phyloP scores from a whole-genome alignment of 2,113 vertebrate genomes.

The Burhinus bistriatus region DNA sequence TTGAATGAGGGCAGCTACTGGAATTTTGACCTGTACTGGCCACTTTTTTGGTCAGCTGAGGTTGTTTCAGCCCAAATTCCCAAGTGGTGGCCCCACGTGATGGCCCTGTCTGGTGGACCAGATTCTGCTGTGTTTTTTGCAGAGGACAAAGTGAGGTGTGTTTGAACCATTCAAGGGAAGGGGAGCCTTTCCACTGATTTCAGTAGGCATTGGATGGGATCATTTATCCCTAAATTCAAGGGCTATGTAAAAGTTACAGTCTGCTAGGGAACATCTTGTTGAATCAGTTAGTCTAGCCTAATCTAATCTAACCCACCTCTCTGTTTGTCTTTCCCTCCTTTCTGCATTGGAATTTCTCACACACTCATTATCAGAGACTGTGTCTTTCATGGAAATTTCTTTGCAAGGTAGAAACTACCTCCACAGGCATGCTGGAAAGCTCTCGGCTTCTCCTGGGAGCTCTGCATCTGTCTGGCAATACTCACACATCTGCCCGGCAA shows the following conservation, averaged over 20 bases:
- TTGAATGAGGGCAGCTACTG: background rate
- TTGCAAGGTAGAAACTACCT: background rate
- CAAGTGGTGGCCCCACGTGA: background rate
- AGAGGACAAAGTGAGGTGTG: background rate
- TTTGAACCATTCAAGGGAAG: background rate
- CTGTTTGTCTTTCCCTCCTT: slow-evolving; percentile 36
- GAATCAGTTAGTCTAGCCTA: slow-evolving; percentile 14
- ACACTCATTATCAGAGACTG: background rate
- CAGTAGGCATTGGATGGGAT: background rate
- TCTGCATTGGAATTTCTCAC: slow-evolving; percentile 46
- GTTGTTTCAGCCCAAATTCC: background rate
- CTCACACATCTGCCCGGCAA: too few relatives aligned
- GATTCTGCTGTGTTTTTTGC: background rate
- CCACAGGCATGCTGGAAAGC: background rate
- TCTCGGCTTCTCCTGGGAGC: background rate
- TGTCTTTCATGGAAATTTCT: background rate
- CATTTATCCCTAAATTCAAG: background rate
- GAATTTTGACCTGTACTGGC: background rate
- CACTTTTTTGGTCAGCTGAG: background rate
- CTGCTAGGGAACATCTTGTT: background rate
- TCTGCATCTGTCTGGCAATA: slow-evolving; percentile 8
- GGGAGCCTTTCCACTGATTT: background rate
- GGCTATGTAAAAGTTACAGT: background rate
- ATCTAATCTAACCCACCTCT: slow-evolving; percentile 28
- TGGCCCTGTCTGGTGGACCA: background rate